These are phyloP conservation scores for Romanogobio albipinnatus DNA, from an alignment of 2,113 vertebrate species.

Conservation along the genomic window DNA sequence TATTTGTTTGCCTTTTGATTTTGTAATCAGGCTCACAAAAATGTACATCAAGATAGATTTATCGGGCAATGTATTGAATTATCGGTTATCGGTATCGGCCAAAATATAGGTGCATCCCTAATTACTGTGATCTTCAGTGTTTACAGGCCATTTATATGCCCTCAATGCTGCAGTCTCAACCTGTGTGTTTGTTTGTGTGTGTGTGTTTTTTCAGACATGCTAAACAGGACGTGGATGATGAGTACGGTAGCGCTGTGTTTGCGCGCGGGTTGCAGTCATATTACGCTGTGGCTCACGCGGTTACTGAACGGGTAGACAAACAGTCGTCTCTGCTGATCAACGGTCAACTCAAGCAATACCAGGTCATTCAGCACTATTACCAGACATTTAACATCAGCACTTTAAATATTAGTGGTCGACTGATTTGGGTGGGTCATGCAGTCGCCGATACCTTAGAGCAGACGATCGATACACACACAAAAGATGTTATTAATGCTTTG, in stretches of 20 bases:
- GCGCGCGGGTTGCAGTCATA: conserved; percentile 91
- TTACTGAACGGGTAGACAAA: conserved; percentile 91
- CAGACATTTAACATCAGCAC: background rate
- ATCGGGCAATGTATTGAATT: no score
- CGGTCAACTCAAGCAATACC: conserved; percentile 95
- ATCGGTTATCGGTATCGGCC: no score
- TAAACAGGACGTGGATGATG: conserved; percentile 94
- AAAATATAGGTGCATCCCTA: no score
- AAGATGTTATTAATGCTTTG: background rate
- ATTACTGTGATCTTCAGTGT: background rate
- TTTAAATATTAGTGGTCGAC: background rate
- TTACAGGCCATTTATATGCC: background rate
- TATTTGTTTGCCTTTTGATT: no score
- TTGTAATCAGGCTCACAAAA: no score
- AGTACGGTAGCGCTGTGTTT: conserved; percentile 84
- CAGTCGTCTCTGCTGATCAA: conserved; percentile 93
- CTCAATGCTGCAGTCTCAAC: background rate
- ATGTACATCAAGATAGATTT: no score
- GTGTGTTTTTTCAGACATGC: conserved; percentile 77
- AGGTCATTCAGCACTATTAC: conserved; percentile 59
- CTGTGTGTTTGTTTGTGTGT: background rate
- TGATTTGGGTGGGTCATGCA: background rate
- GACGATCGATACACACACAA: background rate
- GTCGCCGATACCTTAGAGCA: background rate
- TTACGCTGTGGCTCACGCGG: conserved; percentile 93